Evolutionary conservation across 2,797 vertebrate genomes (phyloP).

Genomic region (Miopithecus talapoin): DNA sequence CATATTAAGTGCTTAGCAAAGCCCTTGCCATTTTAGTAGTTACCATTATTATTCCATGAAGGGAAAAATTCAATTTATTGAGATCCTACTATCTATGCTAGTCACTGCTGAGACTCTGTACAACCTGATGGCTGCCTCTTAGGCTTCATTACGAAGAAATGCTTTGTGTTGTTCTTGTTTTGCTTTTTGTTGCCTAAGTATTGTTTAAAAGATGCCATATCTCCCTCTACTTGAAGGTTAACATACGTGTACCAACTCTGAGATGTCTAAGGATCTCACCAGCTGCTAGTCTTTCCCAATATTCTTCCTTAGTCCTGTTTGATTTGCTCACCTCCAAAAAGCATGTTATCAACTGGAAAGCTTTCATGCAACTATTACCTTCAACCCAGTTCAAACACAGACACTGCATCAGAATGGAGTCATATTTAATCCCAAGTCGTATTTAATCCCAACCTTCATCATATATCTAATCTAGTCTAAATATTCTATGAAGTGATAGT

Average conservation of each 20-base stretch:
- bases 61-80: constrained; percentile 22
- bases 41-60: not conserved
- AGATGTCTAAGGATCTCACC: not conserved
- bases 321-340: constrained; percentile 17
- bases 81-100: not conserved
- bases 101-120: not conserved
- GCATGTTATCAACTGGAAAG: not conserved
- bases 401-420: not conserved
- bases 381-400: not conserved
- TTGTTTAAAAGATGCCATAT: not conserved
- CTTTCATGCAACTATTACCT: not conserved
- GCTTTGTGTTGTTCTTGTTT: not conserved
- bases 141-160: constrained; percentile 10
- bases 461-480: not conserved
- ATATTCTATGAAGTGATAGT: not conserved
- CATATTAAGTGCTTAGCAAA: constrained; percentile 1
- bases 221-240: not conserved
- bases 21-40: not conserved
- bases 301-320: not conserved
- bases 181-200: not conserved
- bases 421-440: not conserved
- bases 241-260: not conserved
- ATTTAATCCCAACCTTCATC: not conserved
- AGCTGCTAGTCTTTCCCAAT: constrained; percentile 13
- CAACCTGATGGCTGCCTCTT: not conserved